phyloP scores from a whole-genome alignment of 1,140 invertebrate genomes.

The Zaprionus capensis region DNA sequence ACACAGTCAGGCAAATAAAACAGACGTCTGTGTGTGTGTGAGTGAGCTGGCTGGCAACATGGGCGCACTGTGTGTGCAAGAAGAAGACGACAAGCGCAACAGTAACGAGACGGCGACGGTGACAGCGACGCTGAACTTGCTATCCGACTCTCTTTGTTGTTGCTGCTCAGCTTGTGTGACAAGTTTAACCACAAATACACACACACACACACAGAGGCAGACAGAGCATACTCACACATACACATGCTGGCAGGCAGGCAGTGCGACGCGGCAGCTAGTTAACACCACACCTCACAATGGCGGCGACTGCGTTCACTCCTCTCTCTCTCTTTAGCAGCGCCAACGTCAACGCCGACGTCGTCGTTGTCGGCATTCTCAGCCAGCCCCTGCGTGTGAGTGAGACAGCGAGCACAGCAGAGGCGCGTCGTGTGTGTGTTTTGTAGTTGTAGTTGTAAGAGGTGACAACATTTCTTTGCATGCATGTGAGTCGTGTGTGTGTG shows the following conservation, averaged over 20 bases:
- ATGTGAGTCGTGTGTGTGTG: slow-evolving; percentile 20
- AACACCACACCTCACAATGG: slow-evolving; percentile 75
- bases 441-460: slow-evolving; percentile 60
- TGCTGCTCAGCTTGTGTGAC: slow-evolving; percentile 78
- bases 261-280: slow-evolving; percentile 68
- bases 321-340: slow-evolving; percentile 5
- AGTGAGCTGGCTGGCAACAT: slow-evolving; percentile 69
- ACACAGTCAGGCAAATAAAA: slow-evolving; percentile 21
- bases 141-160: slow-evolving; percentile 42
- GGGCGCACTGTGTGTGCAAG: slow-evolving; percentile 60
- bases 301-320: slow-evolving; percentile 57
- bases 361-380: slow-evolving; percentile 36
- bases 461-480: slow-evolving; percentile 63
- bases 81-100: slow-evolving; percentile 75
- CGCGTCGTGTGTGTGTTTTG: slow-evolving; percentile 11
- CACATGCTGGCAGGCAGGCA: slow-evolving; percentile 7
- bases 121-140: slow-evolving; percentile 45
- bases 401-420: slow-evolving; percentile 30
- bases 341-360: slow-evolving; percentile 6
- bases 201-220: slow-evolving; percentile 63
- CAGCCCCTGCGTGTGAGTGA: slow-evolving; percentile 45
- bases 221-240: slow-evolving; percentile 30
- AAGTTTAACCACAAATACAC: slow-evolving; percentile 81
- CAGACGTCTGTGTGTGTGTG: slow-evolving; percentile 37
- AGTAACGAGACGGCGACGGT: slow-evolving; percentile 36